A percentile compares a stretch with the other conserved stretches of the same genome.
These are phyloP conservation scores for Leptopterna dolabrata DNA, from an alignment of 2,888 invertebrate genomes.

Conservation along the genomic window DNA sequence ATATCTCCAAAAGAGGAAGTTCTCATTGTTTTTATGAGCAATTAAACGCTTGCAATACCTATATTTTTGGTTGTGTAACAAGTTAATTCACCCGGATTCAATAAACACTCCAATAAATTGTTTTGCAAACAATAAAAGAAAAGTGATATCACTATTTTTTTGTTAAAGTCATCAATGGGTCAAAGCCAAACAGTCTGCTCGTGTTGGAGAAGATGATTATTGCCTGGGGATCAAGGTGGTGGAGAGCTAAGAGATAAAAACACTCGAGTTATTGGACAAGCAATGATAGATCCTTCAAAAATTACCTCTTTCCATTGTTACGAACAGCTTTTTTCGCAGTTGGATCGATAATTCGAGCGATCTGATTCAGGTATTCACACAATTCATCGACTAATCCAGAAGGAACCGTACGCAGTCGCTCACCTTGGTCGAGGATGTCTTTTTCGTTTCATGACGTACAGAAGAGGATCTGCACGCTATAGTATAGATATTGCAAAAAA, in stretches of 20 bases:
- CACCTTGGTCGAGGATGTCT: too few relatives aligned
- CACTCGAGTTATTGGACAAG: background rate
- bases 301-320: background rate
- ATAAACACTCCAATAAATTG: background rate
- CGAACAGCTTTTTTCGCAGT: too few relatives aligned
- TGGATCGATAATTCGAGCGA: too few relatives aligned
- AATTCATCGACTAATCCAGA: too few relatives aligned
- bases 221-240: conserved; percentile 1
- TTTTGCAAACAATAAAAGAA: background rate
- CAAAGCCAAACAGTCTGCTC: conserved; percentile 1
- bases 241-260: background rate
- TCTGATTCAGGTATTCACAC: too few relatives aligned
- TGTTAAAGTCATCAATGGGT: background rate
- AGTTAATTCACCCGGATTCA: background rate
- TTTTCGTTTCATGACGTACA: too few relatives aligned
- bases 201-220: background rate
- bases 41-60: background rate
- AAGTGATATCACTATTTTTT: background rate
- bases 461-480: too few relatives aligned
- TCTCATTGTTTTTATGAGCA: too few relatives aligned
- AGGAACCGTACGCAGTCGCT: too few relatives aligned
- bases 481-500: too few relatives aligned
- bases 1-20: too few relatives aligned
- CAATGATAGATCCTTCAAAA: background rate
- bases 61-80: background rate